Evolutionary conservation across 2,113 vertebrate genomes (phyloP).

Genomic region (Oxyruncus cristatus): DNA sequence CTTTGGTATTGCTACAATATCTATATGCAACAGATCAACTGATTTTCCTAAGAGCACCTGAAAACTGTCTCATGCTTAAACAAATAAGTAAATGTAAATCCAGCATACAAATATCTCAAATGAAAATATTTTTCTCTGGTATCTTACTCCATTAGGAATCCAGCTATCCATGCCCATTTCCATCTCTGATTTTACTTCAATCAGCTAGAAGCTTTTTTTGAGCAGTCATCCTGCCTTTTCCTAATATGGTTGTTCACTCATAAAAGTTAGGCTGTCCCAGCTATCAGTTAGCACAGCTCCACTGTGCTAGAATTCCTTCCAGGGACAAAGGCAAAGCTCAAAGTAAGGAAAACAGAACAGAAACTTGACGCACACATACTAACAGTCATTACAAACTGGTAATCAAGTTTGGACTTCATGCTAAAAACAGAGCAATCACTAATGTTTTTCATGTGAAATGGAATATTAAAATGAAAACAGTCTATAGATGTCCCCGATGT

Average conservation of each 20-base stretch:
- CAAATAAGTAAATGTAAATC: neutral
- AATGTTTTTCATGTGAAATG: neutral
- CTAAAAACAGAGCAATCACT: neutral
- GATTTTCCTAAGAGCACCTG: neutral
- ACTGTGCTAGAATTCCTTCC: neutral
- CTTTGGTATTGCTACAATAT: neutral
- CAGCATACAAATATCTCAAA: neutral
- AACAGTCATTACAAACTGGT: neutral
- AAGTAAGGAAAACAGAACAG: neutral
- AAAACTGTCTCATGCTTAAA: neutral
- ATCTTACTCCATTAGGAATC: neutral
- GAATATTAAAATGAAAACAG: neutral
- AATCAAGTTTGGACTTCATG: accelerated
- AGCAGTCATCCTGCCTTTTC: neutral
- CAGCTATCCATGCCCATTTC: neutral
- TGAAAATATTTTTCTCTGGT: neutral
- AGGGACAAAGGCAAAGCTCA: neutral
- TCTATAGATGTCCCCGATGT: neutral
- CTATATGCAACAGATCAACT: neutral
- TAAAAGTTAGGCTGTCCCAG: neutral
- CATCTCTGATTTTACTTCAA: neutral
- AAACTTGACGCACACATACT: neutral
- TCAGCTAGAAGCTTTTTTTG: neutral
- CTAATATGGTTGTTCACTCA: neutral
- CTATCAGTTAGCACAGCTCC: neutral